Base-by-base conservation (phyloP, 1,140 invertebrate species). In the Drosophila azteca region DNA sequence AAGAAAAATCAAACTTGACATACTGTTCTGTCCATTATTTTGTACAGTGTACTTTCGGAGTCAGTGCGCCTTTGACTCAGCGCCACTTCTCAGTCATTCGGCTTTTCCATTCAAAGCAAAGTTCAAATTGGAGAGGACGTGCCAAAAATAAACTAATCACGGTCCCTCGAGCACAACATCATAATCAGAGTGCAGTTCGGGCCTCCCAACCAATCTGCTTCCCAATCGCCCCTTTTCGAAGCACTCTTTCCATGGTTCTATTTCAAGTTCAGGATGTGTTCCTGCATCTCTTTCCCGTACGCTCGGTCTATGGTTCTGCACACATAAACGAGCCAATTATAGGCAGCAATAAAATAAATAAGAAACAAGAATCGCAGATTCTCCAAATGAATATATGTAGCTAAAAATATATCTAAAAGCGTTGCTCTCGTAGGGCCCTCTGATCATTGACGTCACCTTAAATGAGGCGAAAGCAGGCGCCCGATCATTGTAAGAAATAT, bases 321-420 rank as follows among this genome's bases (percentile, higher is more conserved):
- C 52, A 76, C 75, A 64, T 76, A 87, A 88, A 83, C 82, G 70
- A 43, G 72, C 83, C 83, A 88, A 88, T 87, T 83, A 87, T 88
- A 88, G 83, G 58, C 75, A 79, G 83, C 79, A 77, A 83, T 88
- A 82, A 83, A 85, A 70, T 53, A 45, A 77, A 61, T 58, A 50
- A 59, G 69, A 77, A n/a, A 43, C 3, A 51, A 59, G 44, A 65
- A 22, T 41, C 20, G 63, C 64, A 26, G 55, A 29, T 72, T 84
- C 57, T 71, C 58, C 80, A 84, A 79, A 62, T 49, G 55, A 51
- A 78, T 54, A 66, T 46, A 78, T 54, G 63, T 46, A 50, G 43
- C 80, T 83, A 84, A 57, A 84, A 69, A 77, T 85, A 84, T 58
- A 15, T 51, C 41, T 53, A 43, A 50, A 66, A 51, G 46, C 51